These are phyloP conservation scores for Cynocephalus volans DNA, from an alignment of 2,113 vertebrate species.

Conservation along the genomic window DNA sequence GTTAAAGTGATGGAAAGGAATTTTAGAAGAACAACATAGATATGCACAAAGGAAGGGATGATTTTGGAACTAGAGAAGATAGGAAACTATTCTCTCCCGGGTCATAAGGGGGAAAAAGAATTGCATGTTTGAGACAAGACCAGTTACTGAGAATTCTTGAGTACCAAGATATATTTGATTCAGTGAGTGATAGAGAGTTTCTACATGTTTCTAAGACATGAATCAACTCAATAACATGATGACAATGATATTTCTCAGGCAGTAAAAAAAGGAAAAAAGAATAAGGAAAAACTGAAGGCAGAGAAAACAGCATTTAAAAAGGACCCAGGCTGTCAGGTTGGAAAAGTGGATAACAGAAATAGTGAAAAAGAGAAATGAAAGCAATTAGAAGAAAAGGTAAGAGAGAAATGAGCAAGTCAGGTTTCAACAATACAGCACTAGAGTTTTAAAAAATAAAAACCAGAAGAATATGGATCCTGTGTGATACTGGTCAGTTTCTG, in stretches of 20 bases:
- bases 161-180: background rate
- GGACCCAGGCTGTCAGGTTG: background rate
- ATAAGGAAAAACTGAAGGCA: background rate
- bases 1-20: background rate
- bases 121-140: background rate
- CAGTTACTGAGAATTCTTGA: background rate
- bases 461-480: background rate
- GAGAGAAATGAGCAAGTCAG: background rate
- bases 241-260: background rate
- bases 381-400: background rate
- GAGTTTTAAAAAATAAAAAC: background rate
- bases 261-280: background rate
- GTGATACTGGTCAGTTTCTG: background rate
- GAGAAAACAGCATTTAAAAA: background rate
- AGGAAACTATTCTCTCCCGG: background rate
- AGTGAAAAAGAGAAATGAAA: background rate
- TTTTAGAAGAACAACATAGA: constrained; percentile 5
- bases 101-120: background rate
- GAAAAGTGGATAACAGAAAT: background rate
- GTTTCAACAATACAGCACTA: background rate
- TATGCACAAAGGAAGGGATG: background rate
- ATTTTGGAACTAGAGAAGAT: background rate
- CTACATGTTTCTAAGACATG: background rate
- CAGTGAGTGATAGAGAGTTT: background rate
- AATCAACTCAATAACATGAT: background rate